Evolutionary conservation across 1,140 invertebrate species (phyloP), one percentile per base, ranked within the genome.

Genomic region (Holotrichia oblita): DNA sequence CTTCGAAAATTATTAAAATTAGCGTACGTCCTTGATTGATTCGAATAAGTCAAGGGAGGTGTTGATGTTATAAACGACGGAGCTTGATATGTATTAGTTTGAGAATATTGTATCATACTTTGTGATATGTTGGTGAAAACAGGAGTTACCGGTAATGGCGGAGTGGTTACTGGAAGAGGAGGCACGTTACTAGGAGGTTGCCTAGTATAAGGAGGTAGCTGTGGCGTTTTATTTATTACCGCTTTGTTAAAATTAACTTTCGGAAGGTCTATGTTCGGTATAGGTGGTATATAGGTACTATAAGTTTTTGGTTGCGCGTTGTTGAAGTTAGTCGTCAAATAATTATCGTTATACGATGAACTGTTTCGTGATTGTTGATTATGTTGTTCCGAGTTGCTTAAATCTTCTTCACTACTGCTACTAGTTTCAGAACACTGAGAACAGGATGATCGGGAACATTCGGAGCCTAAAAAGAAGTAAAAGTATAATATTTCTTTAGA

Each of bases 371-470:
- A 10, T 27, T 17, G 40, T 48, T 76, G 74, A 27, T 6, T 85
- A 81, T 64, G 83, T 85, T 2, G 83, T 80, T 88, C 86, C 73
- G 84, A 86, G 75, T 85, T 83, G 64, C 83, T 85, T 14, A 83
- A 87, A 6, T 87, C 87, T 79, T 87, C 85, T 79, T 87, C 85
- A 64, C 85, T 85, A 72, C 74, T 82, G n/a, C 79, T 81, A 75
- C 86, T 85, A 7, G 88, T 88, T 73, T 88, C 87, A 40, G 87
- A 88, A 79, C 89, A 90, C 55, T 90, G 80, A 2, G 89, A 90
- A 82, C 89, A 90, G 0, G 89, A 89, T 78, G 89, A 84, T 79
- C 90, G 87, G 2, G 91, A 90, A 83, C 90, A 91, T 4, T 90
- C 90, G 0, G 91, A 91, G 83, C 89, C 89, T 89, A 73, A 59